Conservation (phyloP, 1,140 invertebrate species). For the Drosophila trapezifrons region DNA sequence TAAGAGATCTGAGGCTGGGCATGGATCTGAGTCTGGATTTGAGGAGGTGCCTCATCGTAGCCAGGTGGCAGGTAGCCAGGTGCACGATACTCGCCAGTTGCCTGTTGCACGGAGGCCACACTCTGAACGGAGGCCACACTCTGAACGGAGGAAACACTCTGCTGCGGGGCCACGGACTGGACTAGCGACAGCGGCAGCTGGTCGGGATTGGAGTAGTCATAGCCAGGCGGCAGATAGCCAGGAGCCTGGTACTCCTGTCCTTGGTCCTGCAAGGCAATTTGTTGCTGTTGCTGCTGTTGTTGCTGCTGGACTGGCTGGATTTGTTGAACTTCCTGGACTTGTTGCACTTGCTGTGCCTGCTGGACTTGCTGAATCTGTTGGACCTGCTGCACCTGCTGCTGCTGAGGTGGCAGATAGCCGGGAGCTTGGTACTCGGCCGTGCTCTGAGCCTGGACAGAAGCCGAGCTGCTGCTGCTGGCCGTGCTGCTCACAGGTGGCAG, state of each 20-base stretch:
- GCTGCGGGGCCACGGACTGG: conserved; percentile 16
- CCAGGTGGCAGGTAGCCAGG: conserved; percentile 66
- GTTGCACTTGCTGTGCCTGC: conserved; percentile 9
- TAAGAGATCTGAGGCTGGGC: conserved; percentile 12
- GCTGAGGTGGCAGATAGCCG: conserved; percentile 58
- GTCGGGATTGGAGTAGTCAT: conserved; percentile 61
- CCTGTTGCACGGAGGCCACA: conserved; percentile 19
- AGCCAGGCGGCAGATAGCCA: conserved; percentile 60
- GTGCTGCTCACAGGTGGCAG: conserved; percentile 29
- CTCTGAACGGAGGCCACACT: conserved; percentile 13
- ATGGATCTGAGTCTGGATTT: conserved; percentile 30
- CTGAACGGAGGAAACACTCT: conserved; percentile 20
- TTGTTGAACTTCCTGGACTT: conserved; percentile 15
- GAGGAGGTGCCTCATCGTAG: conserved; percentile 51
- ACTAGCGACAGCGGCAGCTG: conserved; percentile 36
- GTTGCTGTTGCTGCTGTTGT: conserved; percentile 25
- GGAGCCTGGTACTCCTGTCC: conserved; percentile 32
- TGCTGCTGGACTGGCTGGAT: conserved; percentile 23
- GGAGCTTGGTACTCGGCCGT: conserved; percentile 42
- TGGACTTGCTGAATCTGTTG: conserved; percentile 11
- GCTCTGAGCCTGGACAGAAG: conserved; percentile 2
- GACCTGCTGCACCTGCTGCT: conserved; percentile 14
- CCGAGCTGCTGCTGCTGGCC: not conserved
- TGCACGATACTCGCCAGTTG: conserved; percentile 49
- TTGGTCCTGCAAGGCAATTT: not conserved